phyloP scores from a whole-genome alignment of 2,113 vertebrate species.

The western clawed frog (Xenopus tropicalis) region DNA sequence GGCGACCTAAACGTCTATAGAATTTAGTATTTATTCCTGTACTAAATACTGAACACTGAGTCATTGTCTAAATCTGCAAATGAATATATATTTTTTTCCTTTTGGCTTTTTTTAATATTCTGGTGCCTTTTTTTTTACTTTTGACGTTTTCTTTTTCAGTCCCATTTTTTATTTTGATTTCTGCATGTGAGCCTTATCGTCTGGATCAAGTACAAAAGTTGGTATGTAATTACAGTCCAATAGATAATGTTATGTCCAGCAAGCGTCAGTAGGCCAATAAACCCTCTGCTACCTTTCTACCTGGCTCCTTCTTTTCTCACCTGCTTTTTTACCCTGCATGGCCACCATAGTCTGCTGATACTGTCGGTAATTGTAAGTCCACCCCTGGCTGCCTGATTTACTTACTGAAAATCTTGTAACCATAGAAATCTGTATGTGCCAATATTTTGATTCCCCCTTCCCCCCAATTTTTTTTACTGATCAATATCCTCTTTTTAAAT shows the following conservation, averaged over 20 bases:
- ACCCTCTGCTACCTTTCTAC: no score
- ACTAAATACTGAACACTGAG: no score
- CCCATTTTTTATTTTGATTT: conserved; percentile 43
- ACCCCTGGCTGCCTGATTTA: no score
- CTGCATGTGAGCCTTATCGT: conserved; percentile 29
- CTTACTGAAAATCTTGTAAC: neutral
- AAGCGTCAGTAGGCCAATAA: neutral
- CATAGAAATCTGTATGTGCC: no score
- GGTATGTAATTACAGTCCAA: conserved; percentile 31
- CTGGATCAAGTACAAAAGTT: conserved; percentile 35
- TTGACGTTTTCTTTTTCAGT: conserved; percentile 42
- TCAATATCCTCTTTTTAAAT: no score
- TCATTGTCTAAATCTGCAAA: no score
- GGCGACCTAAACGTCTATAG: no score
- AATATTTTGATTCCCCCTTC: no score
- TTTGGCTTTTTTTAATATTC: conserved; percentile 2
- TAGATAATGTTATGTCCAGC: conserved; percentile 6
- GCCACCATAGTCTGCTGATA: no score
- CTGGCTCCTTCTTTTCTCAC: neutral
- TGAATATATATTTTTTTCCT: neutral
- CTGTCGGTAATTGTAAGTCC: no score
- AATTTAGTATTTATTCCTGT: no score
- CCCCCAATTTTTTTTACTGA: no score
- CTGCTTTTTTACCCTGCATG: conserved; percentile 5
- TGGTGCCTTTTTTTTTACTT: conserved; percentile 35